phyloP scores from a whole-genome alignment of 2,888 invertebrate genomes.

The Vandiemenella viatica region DNA sequence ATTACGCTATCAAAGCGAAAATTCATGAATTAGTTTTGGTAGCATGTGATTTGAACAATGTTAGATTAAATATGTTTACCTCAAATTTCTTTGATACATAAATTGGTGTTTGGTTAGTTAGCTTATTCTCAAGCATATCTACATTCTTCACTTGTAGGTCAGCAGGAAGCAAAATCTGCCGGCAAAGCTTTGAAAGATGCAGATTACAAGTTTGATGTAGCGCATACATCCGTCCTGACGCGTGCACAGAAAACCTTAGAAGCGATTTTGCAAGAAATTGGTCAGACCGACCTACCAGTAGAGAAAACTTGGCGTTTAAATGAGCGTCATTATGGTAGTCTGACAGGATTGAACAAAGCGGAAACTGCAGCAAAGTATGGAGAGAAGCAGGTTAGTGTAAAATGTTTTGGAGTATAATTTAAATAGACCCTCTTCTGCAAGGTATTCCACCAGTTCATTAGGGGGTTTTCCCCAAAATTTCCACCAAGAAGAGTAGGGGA shows the following conservation, averaged over 20 bases:
- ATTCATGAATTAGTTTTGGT: too few species aligned
- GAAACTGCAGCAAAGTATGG: conserved; percentile 76
- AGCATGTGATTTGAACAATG: too few species aligned
- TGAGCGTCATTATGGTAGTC: conserved; percentile 75
- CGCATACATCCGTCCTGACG: conserved; percentile 64
- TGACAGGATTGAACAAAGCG: conserved; percentile 72
- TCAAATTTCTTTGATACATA: too few species aligned
- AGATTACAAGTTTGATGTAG: conserved; percentile 57
- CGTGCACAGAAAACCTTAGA: conserved; percentile 62
- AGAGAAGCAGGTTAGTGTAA: conserved; percentile 62
- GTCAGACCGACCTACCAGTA: conserved; percentile 49
- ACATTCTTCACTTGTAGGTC: conserved; percentile 34
- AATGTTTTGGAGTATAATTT: too few species aligned
- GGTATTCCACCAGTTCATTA: too few species aligned
- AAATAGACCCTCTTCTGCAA: too few species aligned
- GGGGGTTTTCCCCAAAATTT: too few species aligned
- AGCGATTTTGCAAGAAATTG: conserved; percentile 48
- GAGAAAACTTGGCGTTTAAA: conserved; percentile 69
- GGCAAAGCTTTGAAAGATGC: conserved; percentile 57
- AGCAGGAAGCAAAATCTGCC: conserved; percentile 49
- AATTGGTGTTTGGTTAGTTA: too few species aligned
- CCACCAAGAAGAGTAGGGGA: too few species aligned
- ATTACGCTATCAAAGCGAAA: too few species aligned
- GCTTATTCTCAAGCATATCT: too few species aligned
- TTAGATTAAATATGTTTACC: too few species aligned